A percentile compares a stretch with the other conserved stretches of the same genome.
These are phyloP conservation scores for Nesidiocoris tenuis DNA, from an alignment of 2,888 invertebrate genomes.

Conservation along the genomic window DNA sequence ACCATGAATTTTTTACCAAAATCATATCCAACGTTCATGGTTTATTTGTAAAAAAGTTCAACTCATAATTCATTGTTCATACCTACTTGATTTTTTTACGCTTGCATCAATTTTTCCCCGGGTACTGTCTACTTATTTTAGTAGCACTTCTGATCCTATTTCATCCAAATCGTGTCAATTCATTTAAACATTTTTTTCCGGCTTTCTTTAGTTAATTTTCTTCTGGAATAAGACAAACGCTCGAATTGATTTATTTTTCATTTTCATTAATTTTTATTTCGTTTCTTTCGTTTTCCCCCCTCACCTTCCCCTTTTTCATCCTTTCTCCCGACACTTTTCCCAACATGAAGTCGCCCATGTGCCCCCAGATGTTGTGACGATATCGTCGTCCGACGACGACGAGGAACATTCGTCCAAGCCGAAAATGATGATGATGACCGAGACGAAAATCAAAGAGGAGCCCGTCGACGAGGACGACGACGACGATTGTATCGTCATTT, in stretches of 20 bases:
- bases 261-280: constrained; percentile 26
- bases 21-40: no score
- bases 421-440: constrained; percentile 68
- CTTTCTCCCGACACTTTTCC: constrained; percentile 23
- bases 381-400: constrained; percentile 64
- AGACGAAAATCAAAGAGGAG: constrained; percentile 56
- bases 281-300: constrained; percentile 33
- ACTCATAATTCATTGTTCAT: no score
- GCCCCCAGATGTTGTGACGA: constrained; percentile 67
- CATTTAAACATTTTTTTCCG: no score
- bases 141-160: no score
- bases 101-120: no score
- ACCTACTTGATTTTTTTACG: no score
- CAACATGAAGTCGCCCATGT: constrained; percentile 26
- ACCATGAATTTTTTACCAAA: no score
- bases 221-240: no score
- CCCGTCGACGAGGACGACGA: constrained; percentile 61
- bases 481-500: constrained; percentile 83
- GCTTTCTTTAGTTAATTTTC: no score
- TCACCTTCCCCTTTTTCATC: constrained; percentile 19
- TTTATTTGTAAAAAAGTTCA: no score
- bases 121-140: no score
- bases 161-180: no score
- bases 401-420: constrained; percentile 63
- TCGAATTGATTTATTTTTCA: constrained; percentile 19